Evolutionary conservation across 2,888 invertebrate genomes (phyloP).

Genomic region (Nipponacmea schrenckii): DNA sequence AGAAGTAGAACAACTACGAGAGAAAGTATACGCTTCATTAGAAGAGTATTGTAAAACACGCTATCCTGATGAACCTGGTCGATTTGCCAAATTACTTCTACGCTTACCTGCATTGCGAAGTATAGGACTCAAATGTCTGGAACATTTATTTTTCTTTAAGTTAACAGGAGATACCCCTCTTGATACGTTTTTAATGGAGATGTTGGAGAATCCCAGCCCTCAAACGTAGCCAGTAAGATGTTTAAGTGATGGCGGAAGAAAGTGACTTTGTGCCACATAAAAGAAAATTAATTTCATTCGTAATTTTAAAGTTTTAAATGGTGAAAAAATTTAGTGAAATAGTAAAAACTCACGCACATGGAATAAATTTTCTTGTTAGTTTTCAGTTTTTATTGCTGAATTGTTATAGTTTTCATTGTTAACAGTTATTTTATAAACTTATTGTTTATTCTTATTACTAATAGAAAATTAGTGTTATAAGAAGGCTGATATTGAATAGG

Average conservation of each 20-base stretch:
- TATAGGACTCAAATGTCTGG: constrained; percentile 84
- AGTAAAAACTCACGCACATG: too few relatives aligned
- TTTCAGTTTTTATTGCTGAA: too few relatives aligned
- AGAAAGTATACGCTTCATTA: constrained; percentile 92
- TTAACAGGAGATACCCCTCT: constrained; percentile 88
- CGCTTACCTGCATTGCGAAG: constrained; percentile 68
- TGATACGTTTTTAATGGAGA: constrained; percentile 76
- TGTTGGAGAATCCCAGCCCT: constrained; percentile 61
- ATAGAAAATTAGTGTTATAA: too few relatives aligned
- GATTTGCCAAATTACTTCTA: constrained; percentile 90
- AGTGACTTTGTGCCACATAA: not conserved
- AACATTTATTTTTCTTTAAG: constrained; percentile 94
- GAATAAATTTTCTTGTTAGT: too few relatives aligned
- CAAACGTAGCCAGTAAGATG: constrained; percentile 26
- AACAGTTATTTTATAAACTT: too few relatives aligned
- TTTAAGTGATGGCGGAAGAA: not conserved
- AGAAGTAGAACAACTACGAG: constrained; percentile 76
- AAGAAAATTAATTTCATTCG: too few relatives aligned
- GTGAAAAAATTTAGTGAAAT: too few relatives aligned
- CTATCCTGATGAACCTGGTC: constrained; percentile 90
- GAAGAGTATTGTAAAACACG: constrained; percentile 92
- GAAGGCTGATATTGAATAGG: too few relatives aligned
- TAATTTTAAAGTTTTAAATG: too few relatives aligned
- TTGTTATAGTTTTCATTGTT: too few relatives aligned
- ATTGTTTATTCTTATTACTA: too few relatives aligned